phyloP scores from a whole-genome alignment of 2,797 vertebrate genomes.

The Dermochelys coriacea region DNA sequence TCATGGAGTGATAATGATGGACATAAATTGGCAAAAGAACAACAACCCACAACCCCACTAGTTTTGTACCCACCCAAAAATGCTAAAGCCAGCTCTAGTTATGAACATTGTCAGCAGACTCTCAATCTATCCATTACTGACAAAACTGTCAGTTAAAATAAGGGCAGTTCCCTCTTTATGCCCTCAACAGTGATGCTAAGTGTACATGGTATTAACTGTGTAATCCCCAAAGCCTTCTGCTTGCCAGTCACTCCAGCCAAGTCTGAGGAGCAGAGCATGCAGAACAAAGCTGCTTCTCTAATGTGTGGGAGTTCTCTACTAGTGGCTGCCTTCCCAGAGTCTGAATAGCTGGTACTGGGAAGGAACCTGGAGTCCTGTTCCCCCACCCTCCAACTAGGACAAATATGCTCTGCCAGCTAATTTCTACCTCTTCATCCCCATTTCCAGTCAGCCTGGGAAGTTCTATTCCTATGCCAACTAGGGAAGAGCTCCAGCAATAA shows the following conservation, averaged over 20 bases:
- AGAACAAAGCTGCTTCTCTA: neutral
- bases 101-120: neutral
- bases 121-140: neutral
- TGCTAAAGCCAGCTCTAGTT: neutral
- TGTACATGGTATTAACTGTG: neutral
- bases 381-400: neutral
- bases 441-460: accelerated
- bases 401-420: neutral
- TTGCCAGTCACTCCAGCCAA: neutral
- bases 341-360: neutral
- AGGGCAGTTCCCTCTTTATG: neutral
- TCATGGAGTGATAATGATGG: neutral
- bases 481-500: neutral
- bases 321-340: neutral
- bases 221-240: neutral
- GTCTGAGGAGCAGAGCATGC: too few relatives aligned
- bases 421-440: neutral
- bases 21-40: neutral
- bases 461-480: neutral
- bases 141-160: neutral
- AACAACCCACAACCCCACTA: neutral
- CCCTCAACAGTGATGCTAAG: neutral
- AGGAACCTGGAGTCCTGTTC: neutral
- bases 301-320: neutral
- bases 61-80: neutral